Conservation (phyloP, 2,888 invertebrate genomes). For the Tridacna gigas region DNA sequence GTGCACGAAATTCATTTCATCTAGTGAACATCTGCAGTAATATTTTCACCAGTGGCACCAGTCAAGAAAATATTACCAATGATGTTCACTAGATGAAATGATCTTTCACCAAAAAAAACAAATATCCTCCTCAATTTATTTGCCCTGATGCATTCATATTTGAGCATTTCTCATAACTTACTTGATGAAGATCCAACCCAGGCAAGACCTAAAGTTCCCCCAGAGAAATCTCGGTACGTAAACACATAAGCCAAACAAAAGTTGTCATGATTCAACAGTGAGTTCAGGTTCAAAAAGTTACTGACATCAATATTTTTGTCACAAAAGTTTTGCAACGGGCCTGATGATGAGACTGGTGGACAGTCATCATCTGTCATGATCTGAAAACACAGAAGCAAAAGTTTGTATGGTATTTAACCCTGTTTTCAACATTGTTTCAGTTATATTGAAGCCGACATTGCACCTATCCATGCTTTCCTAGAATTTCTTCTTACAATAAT, state of each 20-base stretch:
- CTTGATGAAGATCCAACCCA: constrained; percentile 95
- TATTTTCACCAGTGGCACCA: too few relatives aligned
- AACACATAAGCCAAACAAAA: constrained; percentile 99
- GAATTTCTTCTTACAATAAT: too few relatives aligned
- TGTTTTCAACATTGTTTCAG: too few relatives aligned
- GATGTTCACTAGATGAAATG: too few relatives aligned
- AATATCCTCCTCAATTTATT: too few relatives aligned
- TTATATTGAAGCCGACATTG: too few relatives aligned
- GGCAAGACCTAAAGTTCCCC: constrained; percentile 98
- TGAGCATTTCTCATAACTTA: constrained; percentile 66
- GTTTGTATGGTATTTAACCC: too few relatives aligned
- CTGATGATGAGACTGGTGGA: not conserved
- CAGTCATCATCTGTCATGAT: constrained; percentile 34
- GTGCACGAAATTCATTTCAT: too few relatives aligned
- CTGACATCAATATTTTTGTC: constrained; percentile 99
- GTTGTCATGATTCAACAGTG: constrained; percentile 97
- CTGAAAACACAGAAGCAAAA: not conserved
- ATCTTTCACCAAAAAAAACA: too few relatives aligned
- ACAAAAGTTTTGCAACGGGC: constrained; percentile 88
- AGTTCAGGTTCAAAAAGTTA: constrained; percentile 99
- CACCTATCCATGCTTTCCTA: too few relatives aligned
- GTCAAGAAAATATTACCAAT: too few relatives aligned
- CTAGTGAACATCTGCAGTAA: too few relatives aligned
- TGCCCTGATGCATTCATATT: not conserved
- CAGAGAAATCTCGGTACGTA: constrained; percentile 98